phyloP scores from a whole-genome alignment of 2,113 vertebrate species.

The Bubo bubo region DNA sequence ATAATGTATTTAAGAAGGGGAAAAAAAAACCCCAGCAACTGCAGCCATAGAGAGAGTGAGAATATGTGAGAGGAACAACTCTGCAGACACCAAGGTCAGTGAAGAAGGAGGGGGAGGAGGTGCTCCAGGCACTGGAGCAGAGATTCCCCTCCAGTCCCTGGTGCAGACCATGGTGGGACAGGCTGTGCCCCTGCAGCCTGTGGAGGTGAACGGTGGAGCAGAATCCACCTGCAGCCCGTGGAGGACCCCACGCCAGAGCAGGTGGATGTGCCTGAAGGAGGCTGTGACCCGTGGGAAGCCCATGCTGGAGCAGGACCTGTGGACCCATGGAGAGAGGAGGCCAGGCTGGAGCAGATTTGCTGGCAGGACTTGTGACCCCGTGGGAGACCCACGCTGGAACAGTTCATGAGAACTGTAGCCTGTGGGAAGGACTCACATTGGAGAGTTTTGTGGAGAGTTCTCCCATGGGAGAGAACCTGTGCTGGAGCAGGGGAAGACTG shows the following conservation, averaged over 20 bases:
- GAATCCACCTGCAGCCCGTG: neutral
- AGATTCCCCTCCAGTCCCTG: neutral
- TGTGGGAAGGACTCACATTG: no score
- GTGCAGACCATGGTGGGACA: neutral
- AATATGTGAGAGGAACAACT: neutral
- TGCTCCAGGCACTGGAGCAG: neutral
- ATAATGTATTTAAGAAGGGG: no score
- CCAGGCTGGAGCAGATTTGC: neutral
- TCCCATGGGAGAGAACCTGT: no score
- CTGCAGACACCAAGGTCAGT: neutral
- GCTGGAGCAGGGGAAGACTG: no score
- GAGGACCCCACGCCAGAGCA: neutral
- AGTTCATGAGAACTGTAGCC: no score
- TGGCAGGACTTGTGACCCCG: neutral
- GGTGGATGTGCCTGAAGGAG: neutral
- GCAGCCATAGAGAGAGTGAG: neutral
- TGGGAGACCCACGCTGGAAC: neutral
- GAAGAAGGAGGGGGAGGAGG: neutral
- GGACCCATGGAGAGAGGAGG: no score
- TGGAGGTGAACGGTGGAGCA: neutral
- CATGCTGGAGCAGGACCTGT: neutral
- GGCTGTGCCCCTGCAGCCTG: no score
- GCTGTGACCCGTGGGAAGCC: neutral
- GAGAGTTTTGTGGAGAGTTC: no score
- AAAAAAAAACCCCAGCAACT: no score